These are phyloP conservation scores for Zaprionus ornatus DNA, from an alignment of 1,140 invertebrate species.

Conservation along the genomic window DNA sequence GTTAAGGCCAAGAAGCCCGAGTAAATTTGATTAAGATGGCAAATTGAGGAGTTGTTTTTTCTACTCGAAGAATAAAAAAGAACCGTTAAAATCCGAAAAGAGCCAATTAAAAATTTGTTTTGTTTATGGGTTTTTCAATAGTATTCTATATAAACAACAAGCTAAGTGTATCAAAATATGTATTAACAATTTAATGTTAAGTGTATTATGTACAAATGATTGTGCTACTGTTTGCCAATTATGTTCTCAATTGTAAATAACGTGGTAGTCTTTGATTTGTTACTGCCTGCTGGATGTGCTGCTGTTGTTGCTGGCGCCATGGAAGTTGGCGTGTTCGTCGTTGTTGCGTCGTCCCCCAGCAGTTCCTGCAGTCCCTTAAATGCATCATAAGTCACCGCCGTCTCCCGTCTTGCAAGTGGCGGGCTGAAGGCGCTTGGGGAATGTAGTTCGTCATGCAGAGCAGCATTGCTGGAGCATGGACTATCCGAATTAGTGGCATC, in stretches of 20 bases:
- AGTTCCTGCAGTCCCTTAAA: constrained; percentile 53
- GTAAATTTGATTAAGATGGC: constrained; percentile 60
- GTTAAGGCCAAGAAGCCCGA: constrained; percentile 87
- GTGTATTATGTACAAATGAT: constrained; percentile 4
- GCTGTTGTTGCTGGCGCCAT: neutral
- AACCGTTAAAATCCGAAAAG: constrained; percentile 56
- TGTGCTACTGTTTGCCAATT: constrained; percentile 60
- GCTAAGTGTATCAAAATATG: constrained; percentile 9
- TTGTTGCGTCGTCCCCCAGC: constrained; percentile 5
- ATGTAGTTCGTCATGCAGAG: constrained; percentile 59
- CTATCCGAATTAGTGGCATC: constrained; percentile 46
- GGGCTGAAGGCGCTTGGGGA: constrained; percentile 68
- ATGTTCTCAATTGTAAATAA: constrained; percentile 71
- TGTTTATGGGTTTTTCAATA: constrained; percentile 28
- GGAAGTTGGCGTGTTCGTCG: neutral
- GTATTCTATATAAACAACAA: constrained; percentile 20
- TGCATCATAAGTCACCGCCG: constrained; percentile 8
- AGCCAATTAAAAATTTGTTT: constrained; percentile 16
- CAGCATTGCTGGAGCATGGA: constrained; percentile 48
- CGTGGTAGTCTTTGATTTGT: constrained; percentile 61
- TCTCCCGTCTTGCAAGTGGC: constrained; percentile 34
- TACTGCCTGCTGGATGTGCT: constrained; percentile 20
- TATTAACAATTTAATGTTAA: constrained; percentile 19
- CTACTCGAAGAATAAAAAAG: constrained; percentile 77
- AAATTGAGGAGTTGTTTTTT: constrained; percentile 71